phyloP scores from a whole-genome alignment of 2,797 vertebrate genomes.

The Gymnodraco acuticeps region DNA sequence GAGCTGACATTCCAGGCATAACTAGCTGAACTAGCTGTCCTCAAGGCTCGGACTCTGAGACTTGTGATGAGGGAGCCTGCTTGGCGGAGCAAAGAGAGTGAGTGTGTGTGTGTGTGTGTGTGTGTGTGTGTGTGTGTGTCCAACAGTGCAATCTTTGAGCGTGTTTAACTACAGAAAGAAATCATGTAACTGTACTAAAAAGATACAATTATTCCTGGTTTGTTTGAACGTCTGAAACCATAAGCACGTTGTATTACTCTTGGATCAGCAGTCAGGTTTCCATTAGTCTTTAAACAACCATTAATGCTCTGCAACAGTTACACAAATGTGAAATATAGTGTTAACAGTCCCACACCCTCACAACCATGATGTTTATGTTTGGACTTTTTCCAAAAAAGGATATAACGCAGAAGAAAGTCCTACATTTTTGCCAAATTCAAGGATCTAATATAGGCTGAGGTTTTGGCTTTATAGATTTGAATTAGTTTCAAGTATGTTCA shows the following conservation, averaged over 20 bases:
- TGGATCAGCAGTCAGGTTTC: not conserved
- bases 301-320: not conserved
- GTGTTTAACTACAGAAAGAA: not conserved
- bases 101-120: slow-evolving; percentile 10
- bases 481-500: not conserved
- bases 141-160: not conserved
- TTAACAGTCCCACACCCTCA: not conserved
- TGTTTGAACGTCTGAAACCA: not conserved
- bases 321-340: not conserved
- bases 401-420: not conserved
- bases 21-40: slow-evolving; percentile 79
- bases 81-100: slow-evolving; percentile 13
- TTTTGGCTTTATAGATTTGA: not conserved
- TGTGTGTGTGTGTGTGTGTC: slow-evolving; percentile 6
- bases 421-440: not conserved
- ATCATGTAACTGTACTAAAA: slow-evolving; percentile 1
- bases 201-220: not conserved
- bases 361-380: slow-evolving; percentile 5
- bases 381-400: slow-evolving; percentile 4
- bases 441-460: not conserved
- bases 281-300: not conserved
- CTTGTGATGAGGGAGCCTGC: slow-evolving; percentile 71
- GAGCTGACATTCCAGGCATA: slow-evolving; percentile 87
- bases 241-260: too few species aligned
- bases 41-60: slow-evolving; percentile 66